Base-by-base conservation (phyloP, 2,113 vertebrate species). In the Nansenia antarctica region DNA sequence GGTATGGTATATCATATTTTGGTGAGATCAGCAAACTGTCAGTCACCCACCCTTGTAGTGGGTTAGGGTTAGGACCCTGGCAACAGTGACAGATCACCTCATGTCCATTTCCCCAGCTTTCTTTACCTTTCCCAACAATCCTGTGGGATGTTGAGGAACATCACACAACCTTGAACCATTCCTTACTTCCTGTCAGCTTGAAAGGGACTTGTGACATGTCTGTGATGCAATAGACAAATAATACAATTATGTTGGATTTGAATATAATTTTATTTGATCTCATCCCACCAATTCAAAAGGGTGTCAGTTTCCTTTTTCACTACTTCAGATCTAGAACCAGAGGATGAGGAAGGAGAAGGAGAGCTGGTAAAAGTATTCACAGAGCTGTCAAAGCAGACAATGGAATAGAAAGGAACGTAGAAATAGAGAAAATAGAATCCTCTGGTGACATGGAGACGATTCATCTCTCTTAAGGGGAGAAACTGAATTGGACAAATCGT, bases 401-500 rank as follows among this genome's bases (percentile, higher is more conserved):
- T 64, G 24, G 57, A 49, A 67, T 27, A 42, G 64, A 72, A 69
- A 70, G 12, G 65, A 45, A 72, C 70, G 47, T 31, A 65, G 52
- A 53, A 49, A 74, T 45, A 63, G 35, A 55, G 32, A 64, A 67
- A 34, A 9, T 60, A 35, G 2, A 20, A 32, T 45, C 45, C 67
- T 59, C 62, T 27, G 42, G 52, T 65, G 32, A 62, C 37, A 29
- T 37, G 60, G 39, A 73, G 54, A 37, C 49, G 52, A 80, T 59
- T 79, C 54, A 68, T 78, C 69, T 82, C 74, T 69, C 57, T 67
- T 65, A 54, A 32, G 37, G 63, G 70, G 65, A 70, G 60, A 68
- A 66, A 77, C 74, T 54, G 54, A 70, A 72, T 73, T 74, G 67
- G 74, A 78, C 72, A 82, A 76, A 78, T 78, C 52, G 66, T 73